A percentile compares a stretch with the other conserved stretches of the same genome.
Evolutionary conservation across 2,113 vertebrate species (phyloP).

Genomic region (Psilopsiagon aymara): DNA sequence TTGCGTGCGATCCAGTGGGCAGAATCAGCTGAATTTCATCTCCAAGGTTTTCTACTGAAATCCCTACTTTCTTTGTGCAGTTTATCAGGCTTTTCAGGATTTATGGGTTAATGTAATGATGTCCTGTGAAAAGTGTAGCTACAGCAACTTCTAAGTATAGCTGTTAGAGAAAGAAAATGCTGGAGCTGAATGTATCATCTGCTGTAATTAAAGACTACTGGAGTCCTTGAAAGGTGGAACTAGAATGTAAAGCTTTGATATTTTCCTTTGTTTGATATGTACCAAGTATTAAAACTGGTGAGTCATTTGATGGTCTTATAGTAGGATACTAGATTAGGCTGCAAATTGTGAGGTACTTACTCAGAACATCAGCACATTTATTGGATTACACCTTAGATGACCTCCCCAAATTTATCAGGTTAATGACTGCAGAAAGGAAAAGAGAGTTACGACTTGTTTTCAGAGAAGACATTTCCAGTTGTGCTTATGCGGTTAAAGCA

Average conservation of each 20-base stretch:
- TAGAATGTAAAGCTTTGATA: conserved; percentile 58
- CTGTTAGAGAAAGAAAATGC: conserved; percentile 43
- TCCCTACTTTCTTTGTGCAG: background rate
- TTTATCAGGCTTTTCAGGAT: conserved; percentile 22
- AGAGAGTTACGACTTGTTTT: background rate
- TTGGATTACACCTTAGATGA: conserved; percentile 47
- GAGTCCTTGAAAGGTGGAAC: conserved; percentile 67
- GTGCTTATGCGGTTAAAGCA: background rate
- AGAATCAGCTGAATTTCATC: background rate
- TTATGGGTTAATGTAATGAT: conserved; percentile 43
- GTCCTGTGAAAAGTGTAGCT: conserved; percentile 55
- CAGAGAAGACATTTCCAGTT: background rate
- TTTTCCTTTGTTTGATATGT: conserved; percentile 69
- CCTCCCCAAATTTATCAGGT: conserved; percentile 58
- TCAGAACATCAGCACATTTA: conserved; percentile 31
- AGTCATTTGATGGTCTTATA: conserved; percentile 59
- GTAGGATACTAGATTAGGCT: conserved; percentile 59
- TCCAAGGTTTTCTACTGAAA: background rate
- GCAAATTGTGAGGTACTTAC: conserved; percentile 53
- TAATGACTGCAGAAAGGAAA: conserved; percentile 43
- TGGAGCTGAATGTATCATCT: conserved; percentile 17
- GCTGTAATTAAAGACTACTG: conserved; percentile 64
- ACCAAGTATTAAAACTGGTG: conserved; percentile 55
- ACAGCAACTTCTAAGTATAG: conserved; percentile 45
- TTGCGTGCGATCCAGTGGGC: background rate